Base-by-base conservation (phyloP, 1,140 invertebrate species). In the Parapsyche elsis region DNA sequence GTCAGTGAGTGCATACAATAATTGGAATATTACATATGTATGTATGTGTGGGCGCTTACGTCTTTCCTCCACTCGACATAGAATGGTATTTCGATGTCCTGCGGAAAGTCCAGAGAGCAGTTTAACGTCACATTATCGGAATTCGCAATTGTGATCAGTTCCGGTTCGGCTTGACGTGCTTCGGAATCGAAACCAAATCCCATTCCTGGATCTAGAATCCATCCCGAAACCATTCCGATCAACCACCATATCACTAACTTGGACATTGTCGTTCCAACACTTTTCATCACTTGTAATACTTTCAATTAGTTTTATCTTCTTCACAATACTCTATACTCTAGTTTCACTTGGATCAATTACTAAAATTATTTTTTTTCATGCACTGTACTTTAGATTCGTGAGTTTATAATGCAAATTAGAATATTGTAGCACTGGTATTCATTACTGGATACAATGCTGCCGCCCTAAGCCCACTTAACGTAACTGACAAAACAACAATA, bases 61-160 rank as follows among this genome's bases (percentile, higher is more conserved):
- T 95, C 94, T 89, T 96, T 97, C 86, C 94, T 95, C 96, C 96
- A 98, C 85, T 95, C 93, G 30, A 98, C 91, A 83, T 95, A 92
- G 87, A 97, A 97, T 14, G 96, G 95, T 84, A 97, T 96, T 79
- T 93, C 92, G 83, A 94, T 93, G 82, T 93, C 93, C 84, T 96
- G 94, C 9, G 96, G 96, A 87, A 96, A 97, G 86, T 97, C 94
- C 82, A 98, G 92, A 84, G 94, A 93, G 88, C 97, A 98, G 90
- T 96, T 94, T 87, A 98, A 94, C 78, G 97, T 92, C 57, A 94
- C 94, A 85, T 94, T 93, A 79, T 96, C 95, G 61, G 96, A 96
- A 30, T 97, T 93, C 79, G 92, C 93, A 82, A 94, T 94, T 70
- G 92, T 94, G 84, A 67, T 14, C 7, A 24, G 23, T 9, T 67